Percentiles rank a stretch among this genome's conserved stretches.
These are phyloP conservation scores for Amphiprion clarkii DNA, from an alignment of 2,797 vertebrate species.

Conservation along the genomic window DNA sequence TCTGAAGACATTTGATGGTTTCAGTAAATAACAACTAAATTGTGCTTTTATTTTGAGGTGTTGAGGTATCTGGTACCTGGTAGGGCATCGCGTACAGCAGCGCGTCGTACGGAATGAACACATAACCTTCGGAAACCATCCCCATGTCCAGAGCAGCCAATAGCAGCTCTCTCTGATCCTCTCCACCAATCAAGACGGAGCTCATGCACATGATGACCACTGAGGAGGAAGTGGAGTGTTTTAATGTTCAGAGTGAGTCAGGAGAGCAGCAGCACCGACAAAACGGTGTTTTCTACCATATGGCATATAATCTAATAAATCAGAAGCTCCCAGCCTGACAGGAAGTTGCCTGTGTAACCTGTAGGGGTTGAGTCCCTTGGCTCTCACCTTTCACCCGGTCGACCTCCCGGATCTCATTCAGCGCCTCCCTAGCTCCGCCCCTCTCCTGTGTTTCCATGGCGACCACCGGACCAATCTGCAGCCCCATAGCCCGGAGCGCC, in stretches of 20 bases:
- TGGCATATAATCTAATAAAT: too few relatives aligned
- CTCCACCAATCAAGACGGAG: constrained; percentile 90
- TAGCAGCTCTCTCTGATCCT: constrained; percentile 87
- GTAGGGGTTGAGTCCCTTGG: background rate
- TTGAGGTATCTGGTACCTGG: constrained; percentile 57
- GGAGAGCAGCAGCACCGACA: too few relatives aligned
- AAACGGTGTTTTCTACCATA: too few relatives aligned
- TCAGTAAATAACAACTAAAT: too few relatives aligned
- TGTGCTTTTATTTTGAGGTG: too few relatives aligned
- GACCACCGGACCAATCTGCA: constrained; percentile 84
- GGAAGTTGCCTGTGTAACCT: too few relatives aligned
- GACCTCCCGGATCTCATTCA: constrained; percentile 76
- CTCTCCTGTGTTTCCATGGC: constrained; percentile 66
- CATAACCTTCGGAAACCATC: constrained; percentile 85
- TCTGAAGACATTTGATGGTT: too few relatives aligned
- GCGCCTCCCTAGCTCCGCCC: constrained; percentile 69
- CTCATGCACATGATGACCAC: constrained; percentile 94
- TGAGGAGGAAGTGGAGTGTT: constrained; percentile 51
- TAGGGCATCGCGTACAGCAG: constrained; percentile 87
- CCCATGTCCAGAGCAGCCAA: constrained; percentile 88
- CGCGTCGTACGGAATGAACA: constrained; percentile 91
- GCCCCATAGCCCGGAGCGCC: constrained; percentile 80
- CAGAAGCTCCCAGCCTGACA: too few relatives aligned
- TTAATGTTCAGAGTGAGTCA: too few relatives aligned
- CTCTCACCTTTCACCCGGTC: constrained; percentile 85